phyloP scores from a whole-genome alignment of 2,113 vertebrate genomes.

The Scomber japonicus region DNA sequence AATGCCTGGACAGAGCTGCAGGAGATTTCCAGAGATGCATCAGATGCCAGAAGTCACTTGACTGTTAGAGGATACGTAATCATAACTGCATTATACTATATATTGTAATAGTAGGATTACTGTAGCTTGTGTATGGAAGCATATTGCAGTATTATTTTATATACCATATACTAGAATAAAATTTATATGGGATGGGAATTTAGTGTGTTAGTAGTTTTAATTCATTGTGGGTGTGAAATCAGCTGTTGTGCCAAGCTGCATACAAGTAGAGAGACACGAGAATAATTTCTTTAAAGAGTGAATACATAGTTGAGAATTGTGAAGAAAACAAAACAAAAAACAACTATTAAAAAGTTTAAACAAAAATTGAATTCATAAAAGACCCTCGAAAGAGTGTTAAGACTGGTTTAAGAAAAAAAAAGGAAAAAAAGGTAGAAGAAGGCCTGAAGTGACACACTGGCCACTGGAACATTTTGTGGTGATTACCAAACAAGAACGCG shows the following conservation, averaged over 20 bases:
- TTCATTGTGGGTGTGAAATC: background rate
- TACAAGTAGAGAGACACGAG: background rate
- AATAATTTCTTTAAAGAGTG: no score
- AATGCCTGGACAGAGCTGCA: background rate
- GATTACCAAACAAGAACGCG: constrained; percentile 67
- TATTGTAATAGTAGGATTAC: no score
- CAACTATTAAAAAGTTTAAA: background rate
- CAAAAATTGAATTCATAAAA: background rate
- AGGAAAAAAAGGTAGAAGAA: background rate
- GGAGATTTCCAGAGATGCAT: background rate
- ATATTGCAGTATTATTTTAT: background rate
- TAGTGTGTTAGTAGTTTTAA: no score
- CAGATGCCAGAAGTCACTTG: background rate
- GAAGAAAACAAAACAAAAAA: background rate
- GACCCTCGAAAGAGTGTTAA: background rate
- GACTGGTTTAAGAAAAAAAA: background rate
- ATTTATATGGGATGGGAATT: background rate
- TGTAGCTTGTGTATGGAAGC: background rate
- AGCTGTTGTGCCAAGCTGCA: background rate
- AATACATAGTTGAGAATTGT: background rate
- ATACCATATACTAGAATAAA: background rate
- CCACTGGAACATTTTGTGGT: constrained; percentile 82
- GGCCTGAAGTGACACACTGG: constrained; percentile 54
- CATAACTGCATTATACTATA: background rate
- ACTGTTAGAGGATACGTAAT: background rate